phyloP scores from a whole-genome alignment of 2,797 vertebrate species.

The Phalanger gymnotis region DNA sequence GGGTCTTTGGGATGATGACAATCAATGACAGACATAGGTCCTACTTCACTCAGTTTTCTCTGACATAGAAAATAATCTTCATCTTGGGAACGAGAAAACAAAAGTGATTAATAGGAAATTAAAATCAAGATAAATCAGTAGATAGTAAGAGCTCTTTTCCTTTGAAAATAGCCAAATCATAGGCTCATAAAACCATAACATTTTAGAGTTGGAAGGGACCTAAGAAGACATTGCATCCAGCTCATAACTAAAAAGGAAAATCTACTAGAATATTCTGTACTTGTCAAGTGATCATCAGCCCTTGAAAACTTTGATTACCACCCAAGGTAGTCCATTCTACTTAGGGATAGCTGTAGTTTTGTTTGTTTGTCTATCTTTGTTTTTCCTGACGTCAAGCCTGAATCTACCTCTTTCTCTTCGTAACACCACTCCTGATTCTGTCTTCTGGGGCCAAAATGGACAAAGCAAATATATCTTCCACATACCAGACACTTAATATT shows the following conservation, averaged over 20 bases:
- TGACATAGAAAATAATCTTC: neutral
- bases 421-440: neutral
- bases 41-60: neutral
- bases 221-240: neutral
- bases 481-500: neutral
- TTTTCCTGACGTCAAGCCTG: conserved; percentile 8
- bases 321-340: neutral
- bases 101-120: neutral
- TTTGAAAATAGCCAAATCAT: neutral
- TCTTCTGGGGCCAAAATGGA: neutral
- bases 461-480: neutral
- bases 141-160: neutral
- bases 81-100: neutral
- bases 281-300: neutral
- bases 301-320: neutral
- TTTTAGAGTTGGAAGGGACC: neutral
- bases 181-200: neutral
- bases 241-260: neutral
- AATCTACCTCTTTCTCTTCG: neutral
- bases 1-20: neutral
- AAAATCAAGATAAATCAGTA: neutral
- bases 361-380: neutral
- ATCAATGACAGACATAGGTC: neutral
- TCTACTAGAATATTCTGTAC: neutral
- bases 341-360: neutral